These are phyloP conservation scores for Pempheris klunzingeri DNA, from an alignment of 2,797 vertebrate species.

Conservation along the genomic window DNA sequence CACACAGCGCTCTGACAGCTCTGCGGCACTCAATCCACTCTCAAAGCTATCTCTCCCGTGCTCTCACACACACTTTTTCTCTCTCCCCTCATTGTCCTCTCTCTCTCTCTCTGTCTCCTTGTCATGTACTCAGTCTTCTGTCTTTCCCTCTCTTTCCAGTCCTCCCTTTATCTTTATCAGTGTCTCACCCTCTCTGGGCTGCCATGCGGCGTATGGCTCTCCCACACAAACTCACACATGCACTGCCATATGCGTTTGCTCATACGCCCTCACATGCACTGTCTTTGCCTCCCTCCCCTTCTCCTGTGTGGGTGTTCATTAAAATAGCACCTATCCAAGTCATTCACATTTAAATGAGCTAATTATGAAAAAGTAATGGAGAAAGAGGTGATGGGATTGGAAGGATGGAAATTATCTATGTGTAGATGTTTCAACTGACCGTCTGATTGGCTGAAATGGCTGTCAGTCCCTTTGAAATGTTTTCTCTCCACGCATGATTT, in stretches of 20 bases:
- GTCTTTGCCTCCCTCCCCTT: conserved; percentile 22
- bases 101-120: too few species aligned
- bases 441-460: conserved; percentile 19
- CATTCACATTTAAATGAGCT: conserved; percentile 48
- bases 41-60: conserved; percentile 2
- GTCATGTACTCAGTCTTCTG: neutral
- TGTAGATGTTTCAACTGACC: conserved; percentile 33
- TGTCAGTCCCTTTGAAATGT: conserved; percentile 30
- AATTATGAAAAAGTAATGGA: conserved; percentile 26
- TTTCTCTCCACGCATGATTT: conserved; percentile 16
- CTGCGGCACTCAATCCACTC: conserved; percentile 43
- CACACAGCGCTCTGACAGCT: conserved; percentile 58
- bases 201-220: conserved; percentile 73
- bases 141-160: conserved; percentile 40
- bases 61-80: conserved; percentile 17
- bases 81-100: neutral
- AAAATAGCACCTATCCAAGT: conserved; percentile 25
- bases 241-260: conserved; percentile 48
- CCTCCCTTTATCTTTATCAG: conserved; percentile 56
- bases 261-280: conserved; percentile 15
- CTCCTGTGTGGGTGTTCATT: conserved; percentile 31
- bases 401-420: conserved; percentile 10
- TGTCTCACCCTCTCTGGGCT: conserved; percentile 70
- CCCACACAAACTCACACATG: conserved; percentile 63
- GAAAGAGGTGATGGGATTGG: neutral